Base-by-base conservation (phyloP, 2,888 invertebrate genomes). In the Schrankia costaestrigalis region DNA sequence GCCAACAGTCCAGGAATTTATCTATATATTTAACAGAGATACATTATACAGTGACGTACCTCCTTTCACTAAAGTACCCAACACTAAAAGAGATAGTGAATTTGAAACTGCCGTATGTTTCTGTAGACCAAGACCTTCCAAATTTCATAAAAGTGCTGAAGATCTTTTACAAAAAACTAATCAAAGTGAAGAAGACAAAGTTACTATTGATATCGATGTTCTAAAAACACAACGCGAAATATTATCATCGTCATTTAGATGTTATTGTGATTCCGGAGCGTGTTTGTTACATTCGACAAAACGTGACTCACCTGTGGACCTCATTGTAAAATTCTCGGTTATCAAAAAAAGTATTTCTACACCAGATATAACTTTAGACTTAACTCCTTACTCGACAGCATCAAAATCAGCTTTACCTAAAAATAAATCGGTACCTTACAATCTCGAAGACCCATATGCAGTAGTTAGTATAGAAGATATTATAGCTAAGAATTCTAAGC, bases 41-140 rank as follows among this genome's bases (percentile, higher is more conserved):
- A 80, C 85, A 4, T 63, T 85, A 15, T 69, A 74, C 35, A 70
- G 68, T 45, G 75, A 80, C 37, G 70, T 69, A 3, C 67, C 74
- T 21, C 77, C 80, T 1, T 79, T 82, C 47, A 64, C 62, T 7
- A 79, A 78, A 63, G 53, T 75, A 4, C 63, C 72, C 4, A 74
- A 72, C 45, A 53, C 69, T 21, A 78, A 71, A 49, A 69, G 80
- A 41, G 77, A 83, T 34, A 82, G 82, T 51, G 79, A 79, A 56
- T 83, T 67, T 52, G 87, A 88, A 70, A 83, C 84, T n/a, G 82
- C 82, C 8, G 83, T 89, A 41, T 89, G 89, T 44, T 89, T 88
- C 54, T 89, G 89, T 65, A 79, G 72, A 44, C 80, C 81, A 2
- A 68, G 55, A 46, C 77, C 78, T 11, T 71, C 74, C 3, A 86